These are phyloP conservation scores for Megalonaias nervosa DNA, from an alignment of 1,140 invertebrate genomes.

Conservation along the genomic window DNA sequence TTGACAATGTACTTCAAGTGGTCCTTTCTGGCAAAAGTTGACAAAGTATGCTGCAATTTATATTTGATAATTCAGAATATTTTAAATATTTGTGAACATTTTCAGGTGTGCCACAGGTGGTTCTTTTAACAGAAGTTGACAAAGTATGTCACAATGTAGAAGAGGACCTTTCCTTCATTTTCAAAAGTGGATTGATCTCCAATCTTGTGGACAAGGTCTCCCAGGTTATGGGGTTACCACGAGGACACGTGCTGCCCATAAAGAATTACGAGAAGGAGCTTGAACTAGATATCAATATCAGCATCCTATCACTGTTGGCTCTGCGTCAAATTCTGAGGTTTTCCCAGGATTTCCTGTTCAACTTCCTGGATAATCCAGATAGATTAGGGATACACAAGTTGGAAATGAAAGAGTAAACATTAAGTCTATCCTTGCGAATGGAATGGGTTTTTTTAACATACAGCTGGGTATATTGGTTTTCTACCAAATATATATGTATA, in stretches of 20 bases:
- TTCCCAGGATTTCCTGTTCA: constrained; percentile 24
- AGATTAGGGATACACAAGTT: too few species aligned
- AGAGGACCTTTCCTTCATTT: constrained; percentile 10
- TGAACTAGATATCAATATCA: constrained; percentile 13
- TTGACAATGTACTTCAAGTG: background rate
- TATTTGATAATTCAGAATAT: too few species aligned
- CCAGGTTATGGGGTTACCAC: constrained; percentile 20
- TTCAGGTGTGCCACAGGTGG: constrained; percentile 24
- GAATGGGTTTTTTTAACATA: too few species aligned
- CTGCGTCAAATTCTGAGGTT: constrained; percentile 26
- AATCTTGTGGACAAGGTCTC: constrained; percentile 24
- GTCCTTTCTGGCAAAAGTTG: too few species aligned
- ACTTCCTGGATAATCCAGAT: constrained; percentile 5
- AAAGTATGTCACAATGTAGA: constrained; percentile 17
- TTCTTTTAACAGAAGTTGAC: constrained; percentile 33
- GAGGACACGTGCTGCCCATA: constrained; percentile 21
- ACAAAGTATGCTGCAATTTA: too few species aligned
- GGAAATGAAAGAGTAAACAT: too few species aligned
- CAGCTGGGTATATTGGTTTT: too few species aligned
- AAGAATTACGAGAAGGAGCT: constrained; percentile 34
- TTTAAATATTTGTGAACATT: background rate
- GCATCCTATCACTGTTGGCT: constrained; percentile 1
- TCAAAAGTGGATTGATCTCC: constrained; percentile 9
- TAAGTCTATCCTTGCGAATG: too few species aligned
- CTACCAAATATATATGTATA: too few species aligned